Evolutionary conservation across 2,113 vertebrate species (phyloP).

Genomic region (Lipophrys pholis): DNA sequence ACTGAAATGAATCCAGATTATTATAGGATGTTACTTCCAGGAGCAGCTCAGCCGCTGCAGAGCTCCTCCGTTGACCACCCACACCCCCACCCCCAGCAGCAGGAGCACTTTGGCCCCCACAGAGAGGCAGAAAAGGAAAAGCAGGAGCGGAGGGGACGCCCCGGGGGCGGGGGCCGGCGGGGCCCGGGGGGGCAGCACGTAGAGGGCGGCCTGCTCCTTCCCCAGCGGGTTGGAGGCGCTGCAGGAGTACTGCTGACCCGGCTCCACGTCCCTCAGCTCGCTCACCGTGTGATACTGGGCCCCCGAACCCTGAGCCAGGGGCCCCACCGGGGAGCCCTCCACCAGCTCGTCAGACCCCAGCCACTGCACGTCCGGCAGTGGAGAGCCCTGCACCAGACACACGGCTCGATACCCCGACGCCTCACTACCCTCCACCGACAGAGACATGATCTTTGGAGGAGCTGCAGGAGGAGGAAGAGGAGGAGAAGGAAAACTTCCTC

Average conservation of each 20-base stretch:
- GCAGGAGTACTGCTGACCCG: slow-evolving; percentile 90
- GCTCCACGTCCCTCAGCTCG: slow-evolving; percentile 84
- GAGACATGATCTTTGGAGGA: slow-evolving; percentile 88
- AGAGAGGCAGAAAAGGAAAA: slow-evolving; percentile 72
- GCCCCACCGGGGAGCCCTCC: slow-evolving; percentile 48
- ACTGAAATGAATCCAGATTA: no score
- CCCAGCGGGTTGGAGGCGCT: slow-evolving; percentile 85
- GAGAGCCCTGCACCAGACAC: slow-evolving; percentile 91
- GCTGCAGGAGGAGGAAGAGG: slow-evolving; percentile 70
- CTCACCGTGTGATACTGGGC: slow-evolving; percentile 79
- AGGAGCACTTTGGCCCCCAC: slow-evolving; percentile 77
- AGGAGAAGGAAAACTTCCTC: no score
- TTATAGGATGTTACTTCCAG: neutral
- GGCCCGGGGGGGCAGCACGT: slow-evolving; percentile 63
- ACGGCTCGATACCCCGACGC: slow-evolving; percentile 81
- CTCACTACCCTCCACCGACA: slow-evolving; percentile 83
- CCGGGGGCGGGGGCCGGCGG: neutral
- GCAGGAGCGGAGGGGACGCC: slow-evolving; percentile 25
- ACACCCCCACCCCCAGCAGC: slow-evolving; percentile 68
- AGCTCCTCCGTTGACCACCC: slow-evolving; percentile 60
- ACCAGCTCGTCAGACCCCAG: slow-evolving; percentile 72
- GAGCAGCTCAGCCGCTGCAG: slow-evolving; percentile 33
- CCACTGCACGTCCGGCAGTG: slow-evolving; percentile 86
- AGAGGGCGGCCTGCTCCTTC: slow-evolving; percentile 79
- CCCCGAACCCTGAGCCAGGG: slow-evolving; percentile 35